phyloP scores from a whole-genome alignment of 2,888 invertebrate species.

The Ormyrus pomaceus region DNA sequence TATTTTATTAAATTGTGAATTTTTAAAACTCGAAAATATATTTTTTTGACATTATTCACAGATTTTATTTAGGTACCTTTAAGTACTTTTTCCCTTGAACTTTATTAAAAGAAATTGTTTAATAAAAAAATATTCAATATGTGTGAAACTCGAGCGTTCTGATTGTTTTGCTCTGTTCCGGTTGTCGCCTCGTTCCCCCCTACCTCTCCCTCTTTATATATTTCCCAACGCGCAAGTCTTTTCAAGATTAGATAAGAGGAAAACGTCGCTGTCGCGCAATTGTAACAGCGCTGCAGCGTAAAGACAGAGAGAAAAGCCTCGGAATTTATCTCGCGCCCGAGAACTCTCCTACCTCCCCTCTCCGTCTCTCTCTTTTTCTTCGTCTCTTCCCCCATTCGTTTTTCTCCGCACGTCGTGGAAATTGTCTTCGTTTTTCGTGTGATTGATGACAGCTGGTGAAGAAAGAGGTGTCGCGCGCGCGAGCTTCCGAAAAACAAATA shows the following conservation, averaged over 20 bases:
- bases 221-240: conserved; percentile 25
- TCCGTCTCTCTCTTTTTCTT: background rate
- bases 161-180: conserved; percentile 6
- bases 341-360: background rate
- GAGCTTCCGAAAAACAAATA: conserved; percentile 1
- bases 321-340: conserved; percentile 32
- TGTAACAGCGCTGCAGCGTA: conserved; percentile 1
- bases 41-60: too few species aligned
- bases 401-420: conserved; percentile 16
- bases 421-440: conserved; percentile 42
- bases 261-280: conserved; percentile 38
- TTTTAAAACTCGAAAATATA: too few species aligned
- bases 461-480: background rate
- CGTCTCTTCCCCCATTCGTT: conserved; percentile 14
- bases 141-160: background rate
- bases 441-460: conserved; percentile 35
- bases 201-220: conserved; percentile 4
- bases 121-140: too few species aligned
- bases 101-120: too few species aligned
- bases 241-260: conserved; percentile 41
- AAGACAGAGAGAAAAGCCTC: background rate
- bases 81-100: too few species aligned
- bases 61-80: too few species aligned
- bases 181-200: background rate
- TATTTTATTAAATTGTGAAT: too few species aligned